Evolutionary conservation across 2,113 vertebrate species (phyloP).

Genomic region (Nycticebus coucang): DNA sequence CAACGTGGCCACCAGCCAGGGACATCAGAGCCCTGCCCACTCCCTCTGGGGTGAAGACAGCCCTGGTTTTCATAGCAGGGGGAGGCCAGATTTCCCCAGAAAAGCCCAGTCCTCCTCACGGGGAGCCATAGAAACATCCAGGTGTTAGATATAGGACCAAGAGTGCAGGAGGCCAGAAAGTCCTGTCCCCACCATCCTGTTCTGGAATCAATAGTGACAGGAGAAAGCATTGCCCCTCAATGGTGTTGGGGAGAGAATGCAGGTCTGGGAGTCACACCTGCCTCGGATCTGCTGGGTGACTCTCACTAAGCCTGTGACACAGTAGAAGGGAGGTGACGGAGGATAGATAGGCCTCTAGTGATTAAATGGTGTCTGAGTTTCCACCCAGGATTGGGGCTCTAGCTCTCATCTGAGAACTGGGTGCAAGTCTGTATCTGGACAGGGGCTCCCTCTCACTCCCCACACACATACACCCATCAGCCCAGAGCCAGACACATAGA

Average conservation of each 20-base stretch:
- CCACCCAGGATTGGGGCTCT: background rate
- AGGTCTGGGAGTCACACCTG: background rate
- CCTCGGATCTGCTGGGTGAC: background rate
- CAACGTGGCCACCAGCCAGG: background rate
- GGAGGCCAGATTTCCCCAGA: background rate
- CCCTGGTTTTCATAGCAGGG: background rate
- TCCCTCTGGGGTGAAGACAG: background rate
- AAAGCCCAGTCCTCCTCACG: background rate
- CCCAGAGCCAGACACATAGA: background rate
- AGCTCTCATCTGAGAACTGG: background rate
- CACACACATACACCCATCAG: background rate
- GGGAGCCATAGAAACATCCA: background rate
- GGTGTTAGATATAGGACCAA: background rate
- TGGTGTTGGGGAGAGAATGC: background rate
- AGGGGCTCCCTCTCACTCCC: background rate
- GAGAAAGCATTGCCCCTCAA: background rate
- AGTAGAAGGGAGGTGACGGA: no score
- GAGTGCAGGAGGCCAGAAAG: background rate
- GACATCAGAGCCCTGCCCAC: background rate
- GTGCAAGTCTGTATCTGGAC: background rate
- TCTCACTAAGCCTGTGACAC: no score
- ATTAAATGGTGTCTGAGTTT: background rate
- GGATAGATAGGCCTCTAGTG: background rate
- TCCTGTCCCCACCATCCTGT: background rate
- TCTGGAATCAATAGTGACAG: background rate